Percentiles rank a stretch among this genome's conserved stretches.
Conservation (phyloP, 1,140 invertebrate genomes). For the Euwallacea fornicatus region DNA sequence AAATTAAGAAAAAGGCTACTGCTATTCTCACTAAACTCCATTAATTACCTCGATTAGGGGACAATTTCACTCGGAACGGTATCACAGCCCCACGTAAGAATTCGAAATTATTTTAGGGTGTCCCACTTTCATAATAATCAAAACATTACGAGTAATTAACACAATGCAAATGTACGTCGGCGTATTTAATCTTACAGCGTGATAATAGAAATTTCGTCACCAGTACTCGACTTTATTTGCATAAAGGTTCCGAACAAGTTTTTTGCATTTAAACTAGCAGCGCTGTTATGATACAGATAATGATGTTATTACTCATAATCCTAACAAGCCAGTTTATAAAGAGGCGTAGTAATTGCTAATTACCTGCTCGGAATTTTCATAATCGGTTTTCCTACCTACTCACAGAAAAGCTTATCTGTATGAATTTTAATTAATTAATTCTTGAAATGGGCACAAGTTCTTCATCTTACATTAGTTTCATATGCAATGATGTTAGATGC, state of each 20-base stretch:
- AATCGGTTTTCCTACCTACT: too few species aligned
- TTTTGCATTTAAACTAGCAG: not conserved
- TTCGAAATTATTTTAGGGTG: not conserved
- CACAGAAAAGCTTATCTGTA: too few species aligned
- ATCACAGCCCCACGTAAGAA: too few species aligned
- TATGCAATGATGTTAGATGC: too few species aligned
- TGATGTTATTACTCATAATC: constrained; percentile 2
- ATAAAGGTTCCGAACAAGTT: not conserved
- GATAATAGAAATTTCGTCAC: constrained; percentile 4
- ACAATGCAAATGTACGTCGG: constrained; percentile 10
- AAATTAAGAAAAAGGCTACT: too few species aligned
- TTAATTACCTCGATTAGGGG: too few species aligned
- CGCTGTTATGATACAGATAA: not conserved
- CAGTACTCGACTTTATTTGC: not conserved
- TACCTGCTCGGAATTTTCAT: too few species aligned
- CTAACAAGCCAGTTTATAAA: not conserved
- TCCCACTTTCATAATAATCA: constrained; percentile 12
- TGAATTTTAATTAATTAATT: too few species aligned
- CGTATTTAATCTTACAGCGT: not conserved
- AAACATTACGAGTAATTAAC: constrained; percentile 15
- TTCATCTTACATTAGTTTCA: too few species aligned
- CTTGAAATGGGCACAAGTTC: too few species aligned
- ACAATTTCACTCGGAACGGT: too few species aligned
- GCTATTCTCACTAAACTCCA: too few species aligned
- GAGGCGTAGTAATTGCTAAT: not conserved